These are phyloP conservation scores for Gavialis gangeticus DNA, from an alignment of 2,113 vertebrate genomes.

Conservation along the genomic window DNA sequence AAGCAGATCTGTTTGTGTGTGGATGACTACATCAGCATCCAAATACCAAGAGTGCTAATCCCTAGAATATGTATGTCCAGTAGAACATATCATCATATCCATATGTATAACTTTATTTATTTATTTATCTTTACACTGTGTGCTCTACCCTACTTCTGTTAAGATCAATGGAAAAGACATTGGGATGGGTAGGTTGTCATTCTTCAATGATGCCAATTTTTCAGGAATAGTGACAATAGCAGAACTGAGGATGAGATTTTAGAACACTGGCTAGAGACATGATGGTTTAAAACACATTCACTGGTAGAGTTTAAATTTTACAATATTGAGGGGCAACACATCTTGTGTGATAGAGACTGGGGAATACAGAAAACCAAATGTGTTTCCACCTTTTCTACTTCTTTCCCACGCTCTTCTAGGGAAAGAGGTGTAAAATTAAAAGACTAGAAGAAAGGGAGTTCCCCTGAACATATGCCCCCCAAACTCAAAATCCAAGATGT, in stretches of 20 bases:
- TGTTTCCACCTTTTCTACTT: background rate
- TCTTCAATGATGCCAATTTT: background rate
- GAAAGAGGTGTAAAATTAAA: background rate
- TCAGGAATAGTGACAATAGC: background rate
- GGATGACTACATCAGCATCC: background rate
- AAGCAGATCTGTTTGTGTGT: background rate
- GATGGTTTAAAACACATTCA: background rate
- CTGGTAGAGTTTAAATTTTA: background rate
- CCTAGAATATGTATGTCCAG: no score
- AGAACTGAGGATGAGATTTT: background rate
- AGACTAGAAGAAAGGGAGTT: fast-evolving
- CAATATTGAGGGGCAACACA: background rate
- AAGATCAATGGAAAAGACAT: background rate
- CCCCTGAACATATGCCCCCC: background rate
- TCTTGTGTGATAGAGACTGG: background rate
- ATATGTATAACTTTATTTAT: no score
- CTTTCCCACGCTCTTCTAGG: background rate
- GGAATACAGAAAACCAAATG: background rate
- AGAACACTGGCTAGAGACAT: background rate
- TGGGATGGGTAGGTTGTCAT: background rate
- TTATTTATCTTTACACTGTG: background rate
- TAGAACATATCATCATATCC: no score
- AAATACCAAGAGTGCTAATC: background rate
- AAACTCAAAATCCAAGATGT: background rate
- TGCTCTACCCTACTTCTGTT: background rate